phyloP scores from a whole-genome alignment of 2,888 invertebrate species.

The Cryptops parisi region DNA sequence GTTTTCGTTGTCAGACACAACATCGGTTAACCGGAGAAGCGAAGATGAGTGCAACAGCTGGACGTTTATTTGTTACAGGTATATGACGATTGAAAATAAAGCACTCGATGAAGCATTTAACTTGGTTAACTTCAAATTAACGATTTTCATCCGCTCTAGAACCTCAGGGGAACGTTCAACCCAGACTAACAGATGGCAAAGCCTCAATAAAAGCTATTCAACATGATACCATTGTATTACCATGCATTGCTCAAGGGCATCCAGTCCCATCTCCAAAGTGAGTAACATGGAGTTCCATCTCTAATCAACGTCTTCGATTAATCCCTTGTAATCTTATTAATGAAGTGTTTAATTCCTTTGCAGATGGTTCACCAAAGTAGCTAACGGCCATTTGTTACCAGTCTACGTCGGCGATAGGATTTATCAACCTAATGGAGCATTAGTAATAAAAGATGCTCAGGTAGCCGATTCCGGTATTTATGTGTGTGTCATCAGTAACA shows the following conservation, averaged over 20 bases:
- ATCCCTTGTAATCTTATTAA: no score
- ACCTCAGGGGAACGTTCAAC: slow-evolving; percentile 14
- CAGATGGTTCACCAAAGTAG: slow-evolving; percentile 14
- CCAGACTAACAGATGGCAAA: slow-evolving; percentile 10
- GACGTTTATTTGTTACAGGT: slow-evolving; percentile 89
- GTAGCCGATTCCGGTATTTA: slow-evolving; percentile 90
- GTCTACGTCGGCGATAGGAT: slow-evolving; percentile 74
- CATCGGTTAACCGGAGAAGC: slow-evolving; percentile 87
- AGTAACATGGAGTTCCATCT: no score
- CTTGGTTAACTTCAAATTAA: neutral
- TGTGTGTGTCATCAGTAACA: slow-evolving; percentile 84
- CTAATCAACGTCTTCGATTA: no score
- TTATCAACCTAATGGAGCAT: slow-evolving; percentile 82
- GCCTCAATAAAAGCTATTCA: slow-evolving; percentile 12
- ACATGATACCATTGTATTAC: slow-evolving; percentile 37
- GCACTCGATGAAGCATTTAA: neutral
- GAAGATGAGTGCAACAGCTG: slow-evolving; percentile 79
- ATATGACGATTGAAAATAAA: slow-evolving; percentile 22
- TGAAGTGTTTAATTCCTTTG: neutral
- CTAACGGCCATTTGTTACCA: slow-evolving; percentile 33
- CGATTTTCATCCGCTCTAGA: no score
- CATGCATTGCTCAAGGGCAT: slow-evolving; percentile 54
- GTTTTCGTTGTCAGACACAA: slow-evolving; percentile 85
- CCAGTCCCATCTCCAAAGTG: slow-evolving; percentile 51
- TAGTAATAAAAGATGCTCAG: slow-evolving; percentile 82